Conservation (phyloP, 2,797 vertebrate genomes). For the Fundulus diaphanus region DNA sequence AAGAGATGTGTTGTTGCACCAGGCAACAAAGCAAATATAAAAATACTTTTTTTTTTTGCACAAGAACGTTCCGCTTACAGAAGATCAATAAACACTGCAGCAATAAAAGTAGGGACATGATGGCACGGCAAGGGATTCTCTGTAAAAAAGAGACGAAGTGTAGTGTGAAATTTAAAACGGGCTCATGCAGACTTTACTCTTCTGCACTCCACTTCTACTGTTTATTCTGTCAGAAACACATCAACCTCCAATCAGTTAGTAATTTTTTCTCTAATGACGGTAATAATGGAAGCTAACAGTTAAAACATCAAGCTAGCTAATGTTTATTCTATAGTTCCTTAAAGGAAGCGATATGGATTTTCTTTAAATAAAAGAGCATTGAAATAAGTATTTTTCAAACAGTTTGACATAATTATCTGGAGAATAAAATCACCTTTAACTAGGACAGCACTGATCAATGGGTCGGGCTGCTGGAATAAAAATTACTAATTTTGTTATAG, state of each 20-base stretch:
- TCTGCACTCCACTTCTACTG: neutral
- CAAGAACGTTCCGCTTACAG: neutral
- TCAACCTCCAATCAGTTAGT: neutral
- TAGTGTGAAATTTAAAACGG: neutral
- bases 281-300: slow-evolving; percentile 25
- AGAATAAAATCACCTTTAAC: slow-evolving; percentile 1
- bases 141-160: neutral
- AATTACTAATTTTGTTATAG: neutral
- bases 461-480: neutral
- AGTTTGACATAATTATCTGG: neutral
- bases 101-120: neutral
- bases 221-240: neutral
- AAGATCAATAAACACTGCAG: slow-evolving; percentile 3
- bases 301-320: slow-evolving; percentile 31
- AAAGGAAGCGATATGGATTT: neutral
- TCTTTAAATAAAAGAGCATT: neutral
- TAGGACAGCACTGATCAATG: neutral
- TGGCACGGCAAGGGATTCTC: neutral
- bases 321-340: neutral
- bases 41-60: slow-evolving; percentile 8
- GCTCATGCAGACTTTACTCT: neutral
- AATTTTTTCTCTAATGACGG: slow-evolving; percentile 11
- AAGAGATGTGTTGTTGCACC: slow-evolving; percentile 43
- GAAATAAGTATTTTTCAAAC: neutral
- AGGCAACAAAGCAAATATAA: slow-evolving; percentile 35